These are phyloP conservation scores for Corythoichthys haematopterus DNA, from an alignment of 2,113 vertebrate species.

Conservation along the genomic window DNA sequence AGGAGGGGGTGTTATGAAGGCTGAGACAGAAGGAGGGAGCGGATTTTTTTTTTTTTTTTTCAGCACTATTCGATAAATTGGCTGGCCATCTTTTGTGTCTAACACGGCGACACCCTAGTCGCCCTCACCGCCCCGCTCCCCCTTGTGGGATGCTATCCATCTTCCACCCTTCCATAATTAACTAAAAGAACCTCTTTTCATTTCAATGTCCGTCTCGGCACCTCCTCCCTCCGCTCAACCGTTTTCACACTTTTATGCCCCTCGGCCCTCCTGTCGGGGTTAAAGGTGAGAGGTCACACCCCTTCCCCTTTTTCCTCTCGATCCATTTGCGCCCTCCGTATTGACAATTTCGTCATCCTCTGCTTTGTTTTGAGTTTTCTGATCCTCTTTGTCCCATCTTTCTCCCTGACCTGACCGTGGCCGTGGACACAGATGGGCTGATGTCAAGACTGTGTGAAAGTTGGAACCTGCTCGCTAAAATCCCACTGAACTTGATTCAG, in stretches of 20 bases:
- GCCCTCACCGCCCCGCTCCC: constrained; percentile 29
- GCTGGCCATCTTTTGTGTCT: constrained; percentile 32
- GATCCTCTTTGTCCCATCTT: constrained; percentile 30
- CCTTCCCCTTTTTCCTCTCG: constrained; percentile 12
- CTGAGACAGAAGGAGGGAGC: neutral
- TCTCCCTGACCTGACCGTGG: constrained; percentile 18
- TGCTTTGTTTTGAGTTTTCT: constrained; percentile 16
- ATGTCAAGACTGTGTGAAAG: constrained; percentile 13
- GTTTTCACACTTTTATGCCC: constrained; percentile 26
- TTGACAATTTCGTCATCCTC: constrained; percentile 15
- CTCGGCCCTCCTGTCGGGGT: constrained; percentile 17
- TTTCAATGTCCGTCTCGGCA: constrained; percentile 25
- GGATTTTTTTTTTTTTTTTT: constrained; percentile 2
- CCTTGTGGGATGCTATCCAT: constrained; percentile 48
- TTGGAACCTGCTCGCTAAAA: neutral
- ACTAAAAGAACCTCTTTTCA: constrained; percentile 19
- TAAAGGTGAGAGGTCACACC: constrained; percentile 47
- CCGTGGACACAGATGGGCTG: neutral
- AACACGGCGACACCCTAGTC: constrained; percentile 21
- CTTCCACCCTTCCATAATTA: constrained; percentile 38
- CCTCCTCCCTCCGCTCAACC: constrained; percentile 24
- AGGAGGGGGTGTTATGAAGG: neutral
- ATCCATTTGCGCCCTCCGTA: constrained; percentile 17
- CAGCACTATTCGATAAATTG: constrained; percentile 16
- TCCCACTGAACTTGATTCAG: constrained; percentile 15